Base-by-base conservation (phyloP, 2,113 vertebrate species). In the Peromyscus maniculatus region DNA sequence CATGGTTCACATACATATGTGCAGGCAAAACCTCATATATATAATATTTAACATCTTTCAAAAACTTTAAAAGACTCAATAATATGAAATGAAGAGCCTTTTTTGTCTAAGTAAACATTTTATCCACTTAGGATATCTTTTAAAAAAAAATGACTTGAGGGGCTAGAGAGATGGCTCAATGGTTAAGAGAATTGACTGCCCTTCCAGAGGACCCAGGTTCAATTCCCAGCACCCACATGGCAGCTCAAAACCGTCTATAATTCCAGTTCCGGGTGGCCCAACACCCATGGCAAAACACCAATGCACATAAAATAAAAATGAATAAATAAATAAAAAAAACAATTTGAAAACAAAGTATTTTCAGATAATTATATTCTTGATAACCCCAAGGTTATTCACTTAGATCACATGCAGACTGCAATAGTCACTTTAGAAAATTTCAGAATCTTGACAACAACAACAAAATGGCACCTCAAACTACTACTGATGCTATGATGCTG, bases 101-200 rank as follows among this genome's bases (percentile, higher is more conserved):
- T 49, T 39, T 83, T 6, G 8, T 46, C 64, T 89, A 97, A 69
- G 57, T 94, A 96, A 93, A 92, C 22, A 78, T 94, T 95, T 95
- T 95, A 83, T 59, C 16, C 84, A 94, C 82, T n/a, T 83, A 69
- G 2, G 82, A 11, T n/a, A 6, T 78, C 95, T 82, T 96, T 77
- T 74, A 57, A 93, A 96, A 52, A 84, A 93, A 96, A 43, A 84
- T 43, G 17, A 91, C 19, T 72, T 39, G 36, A 72, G 71, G 17
- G 71, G 7, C 71, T 39, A 17, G 36, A 72, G 36, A n/a, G 36
- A n/a, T 67, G 36, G 36, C 17, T n/a, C 1, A 17, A 17, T 72
- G 71, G 71, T 39, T 39, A 72, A 72, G 71, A 72, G 36, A 19
- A 39, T 36, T 72, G 36, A 39, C 7, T 72, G 36, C 36, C 16